Percentiles rank a stretch among this genome's conserved stretches.
Evolutionary conservation across 2,888 invertebrate genomes (phyloP).

Genomic region (Hirudinaria manillensis): DNA sequence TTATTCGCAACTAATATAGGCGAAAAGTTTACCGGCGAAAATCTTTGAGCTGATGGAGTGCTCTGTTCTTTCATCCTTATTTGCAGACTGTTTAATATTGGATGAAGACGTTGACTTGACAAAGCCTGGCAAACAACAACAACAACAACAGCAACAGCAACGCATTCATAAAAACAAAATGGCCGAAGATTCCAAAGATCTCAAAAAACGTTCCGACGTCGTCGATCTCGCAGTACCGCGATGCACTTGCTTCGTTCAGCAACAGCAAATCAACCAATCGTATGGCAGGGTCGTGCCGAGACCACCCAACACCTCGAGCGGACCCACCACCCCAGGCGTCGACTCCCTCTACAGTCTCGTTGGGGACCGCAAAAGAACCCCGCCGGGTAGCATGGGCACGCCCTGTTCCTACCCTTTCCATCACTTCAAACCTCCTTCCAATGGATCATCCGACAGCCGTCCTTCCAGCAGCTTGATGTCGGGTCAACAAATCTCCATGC

Average conservation of each 20-base stretch:
- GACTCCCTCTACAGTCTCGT: slow-evolving; percentile 17
- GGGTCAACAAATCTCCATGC: neutral
- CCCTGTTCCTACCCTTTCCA: slow-evolving; percentile 8
- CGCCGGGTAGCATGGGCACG: neutral
- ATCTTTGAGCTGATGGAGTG: no score
- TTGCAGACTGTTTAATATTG: slow-evolving; percentile 14
- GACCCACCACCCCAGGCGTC: neutral
- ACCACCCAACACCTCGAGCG: slow-evolving; percentile 2
- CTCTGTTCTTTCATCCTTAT: neutral
- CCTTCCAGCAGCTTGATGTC: neutral
- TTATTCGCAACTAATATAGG: neutral
- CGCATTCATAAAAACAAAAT: slow-evolving; percentile 15
- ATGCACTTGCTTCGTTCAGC: slow-evolving; percentile 9
- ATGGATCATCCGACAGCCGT: neutral
- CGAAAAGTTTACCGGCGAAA: neutral
- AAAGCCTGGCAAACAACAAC: no score
- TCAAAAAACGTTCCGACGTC: neutral
- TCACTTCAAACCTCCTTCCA: neutral
- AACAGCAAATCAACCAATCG: slow-evolving; percentile 12
- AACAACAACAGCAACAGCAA: neutral
- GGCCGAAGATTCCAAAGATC: slow-evolving; percentile 16
- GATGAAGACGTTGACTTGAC: neutral
- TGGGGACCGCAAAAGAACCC: slow-evolving; percentile 6
- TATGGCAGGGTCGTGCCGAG: neutral
- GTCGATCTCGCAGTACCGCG: slow-evolving; percentile 4